Percentiles rank a stretch among this genome's conserved stretches.
These are phyloP conservation scores for Lithosia quadra DNA, from an alignment of 2,888 invertebrate genomes.

Conservation along the genomic window DNA sequence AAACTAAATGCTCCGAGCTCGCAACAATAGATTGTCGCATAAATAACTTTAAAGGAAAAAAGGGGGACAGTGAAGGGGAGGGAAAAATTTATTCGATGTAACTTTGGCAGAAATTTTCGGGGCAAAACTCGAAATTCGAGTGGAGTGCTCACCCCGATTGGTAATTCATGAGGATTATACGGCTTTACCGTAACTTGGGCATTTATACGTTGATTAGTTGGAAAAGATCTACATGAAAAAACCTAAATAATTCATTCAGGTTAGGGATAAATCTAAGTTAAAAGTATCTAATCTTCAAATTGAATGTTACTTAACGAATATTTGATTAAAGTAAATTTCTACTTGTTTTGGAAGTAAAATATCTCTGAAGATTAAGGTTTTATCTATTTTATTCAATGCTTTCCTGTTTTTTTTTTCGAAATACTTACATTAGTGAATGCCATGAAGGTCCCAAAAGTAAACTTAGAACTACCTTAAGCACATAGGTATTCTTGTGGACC, in stretches of 20 bases:
- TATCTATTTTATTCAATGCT: background rate
- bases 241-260: conserved; percentile 55
- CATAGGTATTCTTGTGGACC: too few species aligned
- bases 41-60: conserved; percentile 75
- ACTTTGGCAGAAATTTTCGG: conserved; percentile 51
- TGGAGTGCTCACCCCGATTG: conserved; percentile 51
- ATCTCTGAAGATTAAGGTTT: too few species aligned
- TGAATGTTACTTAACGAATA: conserved; percentile 43
- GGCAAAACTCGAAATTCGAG: conserved; percentile 45
- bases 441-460: too few species aligned
- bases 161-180: conserved; percentile 64
- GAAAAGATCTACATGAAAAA: conserved; percentile 51
- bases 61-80: conserved; percentile 53
- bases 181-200: conserved; percentile 51
- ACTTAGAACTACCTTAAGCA: too few species aligned
- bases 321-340: background rate
- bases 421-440: too few species aligned
- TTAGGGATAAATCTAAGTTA: conserved; percentile 43
- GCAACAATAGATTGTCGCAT: conserved; percentile 76
- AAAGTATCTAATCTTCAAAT: conserved; percentile 43
- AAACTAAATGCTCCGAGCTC: conserved; percentile 73
- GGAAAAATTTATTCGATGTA: conserved; percentile 49
- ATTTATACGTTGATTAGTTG: conserved; percentile 57
- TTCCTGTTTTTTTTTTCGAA: background rate
- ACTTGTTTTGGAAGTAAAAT: background rate